Evolutionary conservation across 2,113 vertebrate species (phyloP), one percentile per base, ranked within the genome.

Genomic region (Tragulus kanchil): DNA sequence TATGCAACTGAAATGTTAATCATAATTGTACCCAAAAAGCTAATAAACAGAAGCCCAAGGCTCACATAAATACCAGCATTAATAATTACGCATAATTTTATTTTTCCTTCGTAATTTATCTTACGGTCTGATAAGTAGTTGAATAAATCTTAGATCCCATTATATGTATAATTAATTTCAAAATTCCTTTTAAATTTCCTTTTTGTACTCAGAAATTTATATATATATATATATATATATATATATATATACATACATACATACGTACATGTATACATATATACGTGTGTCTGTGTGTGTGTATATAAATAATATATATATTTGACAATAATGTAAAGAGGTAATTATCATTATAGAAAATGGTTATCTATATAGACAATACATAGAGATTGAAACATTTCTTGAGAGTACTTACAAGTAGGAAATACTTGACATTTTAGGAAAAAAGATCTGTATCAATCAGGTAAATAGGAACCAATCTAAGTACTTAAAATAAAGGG

Each of bases 11-110:
- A 98, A 98, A 98, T 98, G 98, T 98, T 99, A 98, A 98, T 98
- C 98, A 98, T 98, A 98, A 99, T 98, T 98, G 96, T 95, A 98
- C 96, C 97, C 96, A 78, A 97, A 99, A 98, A 98, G 95, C 97
- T 98, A 98, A 98, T 98, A 98, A 98, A 98, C 92, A 97, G 97
- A 97, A 98, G 97, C 98, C 98, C 98, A 97, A 96, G 97, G 98
- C 98, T 98, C 98, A 97, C 96, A 98, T 98, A 98, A 98, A 98
- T 97, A 98, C 98, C 97, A 98, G 93, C 54, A 95, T n/a, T 98
- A 98, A 98, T 98, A 98, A 98, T 98, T 98, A 98, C 97, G 97
- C 98, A 98, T 98, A 97, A 94, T 98, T 98, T 98, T 96, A 98
- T 98, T 92, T 97, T 98, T 89, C 93, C 81, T 89, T 89, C 92